These are phyloP conservation scores for Rhynchopsitta pachyrhyncha DNA, from an alignment of 2,113 vertebrate species.

Conservation along the genomic window DNA sequence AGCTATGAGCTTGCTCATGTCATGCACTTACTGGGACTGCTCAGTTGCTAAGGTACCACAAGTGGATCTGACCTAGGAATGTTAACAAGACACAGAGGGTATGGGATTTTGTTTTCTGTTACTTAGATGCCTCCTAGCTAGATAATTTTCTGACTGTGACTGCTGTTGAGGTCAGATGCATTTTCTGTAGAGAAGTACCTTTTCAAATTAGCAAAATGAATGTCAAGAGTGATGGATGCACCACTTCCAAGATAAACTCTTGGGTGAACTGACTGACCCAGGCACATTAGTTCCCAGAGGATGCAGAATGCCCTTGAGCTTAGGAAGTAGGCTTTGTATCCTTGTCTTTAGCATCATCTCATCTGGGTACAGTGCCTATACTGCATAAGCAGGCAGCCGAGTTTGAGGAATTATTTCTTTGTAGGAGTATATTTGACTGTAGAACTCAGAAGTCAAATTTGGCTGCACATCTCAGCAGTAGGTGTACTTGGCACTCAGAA, in stretches of 20 bases:
- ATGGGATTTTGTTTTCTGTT: not conserved
- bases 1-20: not conserved
- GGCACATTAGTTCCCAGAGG: not conserved
- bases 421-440: not conserved
- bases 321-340: not conserved
- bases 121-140: not conserved
- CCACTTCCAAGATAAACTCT: not conserved
- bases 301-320: not conserved
- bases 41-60: not conserved
- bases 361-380: not conserved
- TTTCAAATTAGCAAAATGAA: not conserved
- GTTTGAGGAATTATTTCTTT: not conserved
- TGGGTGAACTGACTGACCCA: not conserved
- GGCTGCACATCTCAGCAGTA: not conserved
- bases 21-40: not conserved
- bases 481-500: not conserved
- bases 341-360: not conserved
- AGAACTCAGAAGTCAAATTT: not conserved
- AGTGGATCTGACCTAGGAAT: not conserved
- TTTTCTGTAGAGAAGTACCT: not conserved
- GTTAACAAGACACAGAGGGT: not conserved
- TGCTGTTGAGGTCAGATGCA: not conserved
- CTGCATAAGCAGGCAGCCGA: not conserved
- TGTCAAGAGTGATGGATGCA: not conserved
- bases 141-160: not conserved